phyloP scores from a whole-genome alignment of 2,797 vertebrate genomes.

The Crenuchus spilurus region DNA sequence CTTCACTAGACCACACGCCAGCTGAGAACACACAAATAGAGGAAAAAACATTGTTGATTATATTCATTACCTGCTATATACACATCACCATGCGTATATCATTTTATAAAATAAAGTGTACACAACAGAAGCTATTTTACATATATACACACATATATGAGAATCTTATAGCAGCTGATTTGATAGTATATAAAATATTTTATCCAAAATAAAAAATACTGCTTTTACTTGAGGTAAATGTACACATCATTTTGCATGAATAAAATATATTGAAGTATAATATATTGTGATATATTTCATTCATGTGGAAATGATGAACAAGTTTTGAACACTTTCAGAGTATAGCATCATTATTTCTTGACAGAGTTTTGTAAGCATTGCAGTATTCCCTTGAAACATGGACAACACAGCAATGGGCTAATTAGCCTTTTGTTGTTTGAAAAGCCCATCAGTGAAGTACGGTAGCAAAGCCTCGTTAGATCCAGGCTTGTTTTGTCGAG shows the following conservation, averaged over 20 bases:
- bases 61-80: neutral
- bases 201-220: no score
- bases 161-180: no score
- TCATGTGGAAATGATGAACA: neutral
- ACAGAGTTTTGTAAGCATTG: neutral
- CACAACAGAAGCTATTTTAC: neutral
- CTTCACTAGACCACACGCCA: neutral
- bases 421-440: neutral
- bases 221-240: no score
- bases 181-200: neutral
- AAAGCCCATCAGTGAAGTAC: slow-evolving; percentile 8
- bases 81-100: slow-evolving; percentile 1
- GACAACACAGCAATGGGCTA: neutral
- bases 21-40: slow-evolving; percentile 10
- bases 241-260: neutral
- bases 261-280: neutral
- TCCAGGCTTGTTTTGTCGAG: neutral
- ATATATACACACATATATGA: no score
- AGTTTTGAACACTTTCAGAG: neutral
- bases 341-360: neutral
- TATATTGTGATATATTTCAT: neutral
- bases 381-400: neutral
- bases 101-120: neutral
- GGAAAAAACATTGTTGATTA: slow-evolving; percentile 6
- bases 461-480: slow-evolving; percentile 10